A percentile compares a stretch with the other conserved stretches of the same genome.
Evolutionary conservation across 1,140 invertebrate genomes (phyloP).

Genomic region (Drosophila nasuta): DNA sequence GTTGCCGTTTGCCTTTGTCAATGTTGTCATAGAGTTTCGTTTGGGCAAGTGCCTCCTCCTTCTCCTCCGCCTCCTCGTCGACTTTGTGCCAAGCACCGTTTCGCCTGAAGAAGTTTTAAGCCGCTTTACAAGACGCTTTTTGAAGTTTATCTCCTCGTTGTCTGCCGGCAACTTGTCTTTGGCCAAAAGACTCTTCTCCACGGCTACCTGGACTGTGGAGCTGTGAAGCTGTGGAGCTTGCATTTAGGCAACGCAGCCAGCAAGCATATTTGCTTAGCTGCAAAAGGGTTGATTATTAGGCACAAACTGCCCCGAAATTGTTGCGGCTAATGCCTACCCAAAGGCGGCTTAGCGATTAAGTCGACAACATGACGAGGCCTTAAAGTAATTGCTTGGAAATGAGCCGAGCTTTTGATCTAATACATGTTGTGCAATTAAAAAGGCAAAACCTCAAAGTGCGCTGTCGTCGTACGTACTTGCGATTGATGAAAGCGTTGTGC

Average conservation of each 20-base stretch:
- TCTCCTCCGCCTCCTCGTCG: neutral
- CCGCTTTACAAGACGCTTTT: slow-evolving; percentile 69
- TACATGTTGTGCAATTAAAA: slow-evolving; percentile 51
- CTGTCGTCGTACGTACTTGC: neutral
- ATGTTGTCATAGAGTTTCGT: slow-evolving; percentile 66
- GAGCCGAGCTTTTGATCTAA: slow-evolving; percentile 49
- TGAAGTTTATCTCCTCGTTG: slow-evolving; percentile 66
- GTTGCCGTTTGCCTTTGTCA: slow-evolving; percentile 52
- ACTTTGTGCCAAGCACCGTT: slow-evolving; percentile 10
- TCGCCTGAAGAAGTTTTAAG: slow-evolving; percentile 63
- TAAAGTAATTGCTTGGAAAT: slow-evolving; percentile 73
- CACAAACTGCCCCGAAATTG: slow-evolving; percentile 43
- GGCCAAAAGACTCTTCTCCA: neutral
- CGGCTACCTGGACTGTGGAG: slow-evolving; percentile 55
- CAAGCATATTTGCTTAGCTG: slow-evolving; percentile 58
- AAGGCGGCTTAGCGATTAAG: slow-evolving; percentile 66
- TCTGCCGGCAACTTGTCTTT: slow-evolving; percentile 22
- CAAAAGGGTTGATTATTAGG: slow-evolving; percentile 67
- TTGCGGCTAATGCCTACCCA: slow-evolving; percentile 60
- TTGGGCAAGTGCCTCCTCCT: slow-evolving; percentile 16
- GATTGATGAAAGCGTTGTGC: neutral
- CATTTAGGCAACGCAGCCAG: slow-evolving; percentile 36
- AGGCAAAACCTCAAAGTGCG: slow-evolving; percentile 10
- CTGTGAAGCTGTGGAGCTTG: slow-evolving; percentile 54
- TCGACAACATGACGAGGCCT: slow-evolving; percentile 46